Conservation (phyloP, 2,797 vertebrate species). For the Muscicapa striata region DNA sequence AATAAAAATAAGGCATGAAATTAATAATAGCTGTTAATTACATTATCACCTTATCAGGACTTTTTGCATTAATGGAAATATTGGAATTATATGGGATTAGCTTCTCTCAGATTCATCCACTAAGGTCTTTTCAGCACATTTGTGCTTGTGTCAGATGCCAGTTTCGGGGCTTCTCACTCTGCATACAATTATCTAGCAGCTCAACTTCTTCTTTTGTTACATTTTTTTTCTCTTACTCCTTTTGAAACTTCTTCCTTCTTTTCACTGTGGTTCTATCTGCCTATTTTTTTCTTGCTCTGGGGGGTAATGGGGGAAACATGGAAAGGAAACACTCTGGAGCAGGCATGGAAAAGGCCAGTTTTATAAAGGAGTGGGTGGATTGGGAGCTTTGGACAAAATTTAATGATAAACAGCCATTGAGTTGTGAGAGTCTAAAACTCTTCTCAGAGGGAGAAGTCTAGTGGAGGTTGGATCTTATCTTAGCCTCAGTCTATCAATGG, state of each 20-base stretch:
- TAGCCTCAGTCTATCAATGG: background rate
- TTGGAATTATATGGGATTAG: background rate
- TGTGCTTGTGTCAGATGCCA: background rate
- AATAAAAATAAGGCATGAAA: background rate
- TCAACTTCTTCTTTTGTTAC: background rate
- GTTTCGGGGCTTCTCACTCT: background rate
- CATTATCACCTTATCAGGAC: background rate
- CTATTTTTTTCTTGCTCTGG: background rate
- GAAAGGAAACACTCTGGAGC: background rate
- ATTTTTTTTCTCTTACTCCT: fast-evolving
- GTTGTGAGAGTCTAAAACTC: background rate
- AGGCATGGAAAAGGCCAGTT: background rate
- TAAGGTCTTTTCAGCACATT: background rate
- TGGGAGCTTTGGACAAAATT: background rate
- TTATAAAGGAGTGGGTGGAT: fast-evolving
- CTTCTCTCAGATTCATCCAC: background rate
- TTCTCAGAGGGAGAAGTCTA: background rate
- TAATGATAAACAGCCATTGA: background rate
- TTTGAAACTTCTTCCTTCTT: background rate
- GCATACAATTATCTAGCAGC: background rate
- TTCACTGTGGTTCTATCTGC: background rate
- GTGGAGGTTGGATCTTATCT: background rate
- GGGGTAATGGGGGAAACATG: background rate
- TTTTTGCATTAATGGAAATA: background rate
- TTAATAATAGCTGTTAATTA: background rate